Evolutionary conservation across 2,888 invertebrate species (phyloP).

Genomic region (Mythimna albipuncta): DNA sequence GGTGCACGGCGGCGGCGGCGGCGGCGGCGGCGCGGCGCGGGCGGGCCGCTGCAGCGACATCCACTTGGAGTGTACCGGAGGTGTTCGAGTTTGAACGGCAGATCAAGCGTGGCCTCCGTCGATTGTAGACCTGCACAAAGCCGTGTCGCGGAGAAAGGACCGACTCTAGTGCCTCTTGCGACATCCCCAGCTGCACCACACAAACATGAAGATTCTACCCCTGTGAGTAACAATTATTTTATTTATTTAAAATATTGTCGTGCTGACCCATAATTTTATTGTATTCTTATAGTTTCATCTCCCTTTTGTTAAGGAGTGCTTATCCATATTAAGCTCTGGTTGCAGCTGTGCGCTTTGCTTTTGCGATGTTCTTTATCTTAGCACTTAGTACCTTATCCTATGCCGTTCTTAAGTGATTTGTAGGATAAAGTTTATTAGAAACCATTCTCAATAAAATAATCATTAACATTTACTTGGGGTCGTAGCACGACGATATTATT

Average conservation of each 20-base stretch:
- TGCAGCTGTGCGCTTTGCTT: conserved; percentile 85
- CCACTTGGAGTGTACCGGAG: conserved; percentile 74
- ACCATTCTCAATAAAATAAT: neutral
- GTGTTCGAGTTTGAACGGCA: conserved; percentile 76
- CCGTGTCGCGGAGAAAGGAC: conserved; percentile 82
- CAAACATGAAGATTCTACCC: conserved; percentile 85
- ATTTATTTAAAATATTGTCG: conserved; percentile 34
- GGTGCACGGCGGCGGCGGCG: conserved; percentile 62
- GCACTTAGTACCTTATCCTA: conserved; percentile 11
- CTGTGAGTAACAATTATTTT: conserved; percentile 77
- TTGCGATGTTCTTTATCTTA: conserved; percentile 75
- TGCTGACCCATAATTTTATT: conserved; percentile 21
- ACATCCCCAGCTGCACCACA: conserved; percentile 70
- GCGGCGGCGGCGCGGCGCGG: conserved; percentile 63
- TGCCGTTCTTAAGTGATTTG: conserved; percentile 13
- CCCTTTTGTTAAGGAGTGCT: conserved; percentile 41
- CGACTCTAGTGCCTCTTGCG: conserved; percentile 75
- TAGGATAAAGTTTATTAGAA: conserved; percentile 9
- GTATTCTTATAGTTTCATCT: conserved; percentile 8
- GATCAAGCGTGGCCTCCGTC: conserved; percentile 86
- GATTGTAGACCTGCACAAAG: conserved; percentile 83
- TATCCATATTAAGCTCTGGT: conserved; percentile 50
- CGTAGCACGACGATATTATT: conserved; percentile 67
- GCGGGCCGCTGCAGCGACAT: conserved; percentile 67
- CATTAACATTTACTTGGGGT: conserved; percentile 34